phyloP scores from a whole-genome alignment of 2,888 invertebrate genomes.

The Horisme vitalbata region DNA sequence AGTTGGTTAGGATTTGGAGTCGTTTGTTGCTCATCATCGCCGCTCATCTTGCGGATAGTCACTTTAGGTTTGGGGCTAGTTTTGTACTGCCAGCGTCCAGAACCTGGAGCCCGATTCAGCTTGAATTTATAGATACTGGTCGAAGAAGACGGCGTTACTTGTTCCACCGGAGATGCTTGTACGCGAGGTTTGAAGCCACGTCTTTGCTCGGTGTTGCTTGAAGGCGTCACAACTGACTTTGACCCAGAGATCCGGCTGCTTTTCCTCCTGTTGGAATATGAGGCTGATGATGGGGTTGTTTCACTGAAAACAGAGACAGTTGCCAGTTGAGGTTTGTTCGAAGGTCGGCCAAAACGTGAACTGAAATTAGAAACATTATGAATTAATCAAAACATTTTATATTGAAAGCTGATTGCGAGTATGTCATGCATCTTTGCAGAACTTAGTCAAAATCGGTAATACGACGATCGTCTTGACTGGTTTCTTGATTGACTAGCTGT shows the following conservation, averaged over 20 bases:
- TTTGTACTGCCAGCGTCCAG: slow-evolving; percentile 95
- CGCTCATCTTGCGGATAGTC: slow-evolving; percentile 87
- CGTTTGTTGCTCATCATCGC: slow-evolving; percentile 78
- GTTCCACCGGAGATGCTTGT: slow-evolving; percentile 81
- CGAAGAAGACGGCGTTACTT: slow-evolving; percentile 71
- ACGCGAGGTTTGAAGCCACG: slow-evolving; percentile 88
- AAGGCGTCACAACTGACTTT: slow-evolving; percentile 68
- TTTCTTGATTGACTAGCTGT: slow-evolving; percentile 12
- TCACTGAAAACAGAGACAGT: slow-evolving; percentile 87
- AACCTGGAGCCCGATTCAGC: slow-evolving; percentile 90
- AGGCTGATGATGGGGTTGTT: slow-evolving; percentile 67
- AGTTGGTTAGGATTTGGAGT: slow-evolving; percentile 72
- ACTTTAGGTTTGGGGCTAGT: slow-evolving; percentile 94
- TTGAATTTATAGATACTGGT: slow-evolving; percentile 91
- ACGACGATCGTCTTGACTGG: slow-evolving; percentile 25
- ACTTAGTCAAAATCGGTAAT: slow-evolving; percentile 27
- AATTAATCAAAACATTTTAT: slow-evolving; percentile 27
- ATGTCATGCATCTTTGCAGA: slow-evolving; percentile 23
- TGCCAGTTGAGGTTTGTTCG: slow-evolving; percentile 83
- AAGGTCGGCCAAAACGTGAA: slow-evolving; percentile 71
- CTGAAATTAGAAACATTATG: slow-evolving; percentile 63
- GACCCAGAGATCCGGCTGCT: slow-evolving; percentile 69
- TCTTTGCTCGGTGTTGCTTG: slow-evolving; percentile 75
- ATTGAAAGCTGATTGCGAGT: slow-evolving; percentile 22
- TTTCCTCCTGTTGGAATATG: slow-evolving; percentile 80